Conservation (phyloP, 2,888 invertebrate species). For the Rhingia campestris region DNA sequence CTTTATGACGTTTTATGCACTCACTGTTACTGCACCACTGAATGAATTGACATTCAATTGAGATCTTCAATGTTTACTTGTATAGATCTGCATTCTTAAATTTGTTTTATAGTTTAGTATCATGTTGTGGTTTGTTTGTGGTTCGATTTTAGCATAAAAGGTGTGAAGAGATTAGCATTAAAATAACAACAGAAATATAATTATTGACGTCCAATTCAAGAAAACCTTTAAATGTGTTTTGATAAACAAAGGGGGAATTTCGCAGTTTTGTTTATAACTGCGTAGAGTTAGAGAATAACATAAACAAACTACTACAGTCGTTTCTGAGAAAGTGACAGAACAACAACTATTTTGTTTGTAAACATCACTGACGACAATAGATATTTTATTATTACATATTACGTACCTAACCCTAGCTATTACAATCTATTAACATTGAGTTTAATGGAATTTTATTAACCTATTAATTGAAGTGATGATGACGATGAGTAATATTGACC, state of each 20-base stretch:
- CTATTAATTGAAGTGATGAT: no score
- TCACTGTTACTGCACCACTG: slow-evolving; percentile 3
- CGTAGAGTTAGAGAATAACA: slow-evolving; percentile 5
- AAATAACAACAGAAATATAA: neutral
- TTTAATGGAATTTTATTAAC: no score
- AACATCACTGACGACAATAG: neutral
- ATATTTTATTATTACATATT: no score
- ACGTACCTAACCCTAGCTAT: no score
- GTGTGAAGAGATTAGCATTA: neutral
- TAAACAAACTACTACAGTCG: slow-evolving; percentile 28
- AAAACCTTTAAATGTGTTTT: neutral
- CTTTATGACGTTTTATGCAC: slow-evolving; percentile 12
- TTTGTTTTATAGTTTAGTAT: slow-evolving; percentile 16
- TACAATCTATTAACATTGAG: no score
- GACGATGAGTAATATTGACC: no score
- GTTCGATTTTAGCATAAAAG: neutral
- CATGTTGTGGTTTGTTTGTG: neutral
- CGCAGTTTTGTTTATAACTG: slow-evolving; percentile 16
- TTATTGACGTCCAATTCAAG: slow-evolving; percentile 7
- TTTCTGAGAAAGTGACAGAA: slow-evolving; percentile 12
- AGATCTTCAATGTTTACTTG: slow-evolving; percentile 18
- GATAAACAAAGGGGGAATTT: slow-evolving; percentile 28
- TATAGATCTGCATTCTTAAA: neutral
- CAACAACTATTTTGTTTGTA: slow-evolving; percentile 12
- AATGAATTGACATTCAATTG: slow-evolving; percentile 35